phyloP scores from a whole-genome alignment of 2,888 invertebrate genomes.

The Drosophila austrosaltans region DNA sequence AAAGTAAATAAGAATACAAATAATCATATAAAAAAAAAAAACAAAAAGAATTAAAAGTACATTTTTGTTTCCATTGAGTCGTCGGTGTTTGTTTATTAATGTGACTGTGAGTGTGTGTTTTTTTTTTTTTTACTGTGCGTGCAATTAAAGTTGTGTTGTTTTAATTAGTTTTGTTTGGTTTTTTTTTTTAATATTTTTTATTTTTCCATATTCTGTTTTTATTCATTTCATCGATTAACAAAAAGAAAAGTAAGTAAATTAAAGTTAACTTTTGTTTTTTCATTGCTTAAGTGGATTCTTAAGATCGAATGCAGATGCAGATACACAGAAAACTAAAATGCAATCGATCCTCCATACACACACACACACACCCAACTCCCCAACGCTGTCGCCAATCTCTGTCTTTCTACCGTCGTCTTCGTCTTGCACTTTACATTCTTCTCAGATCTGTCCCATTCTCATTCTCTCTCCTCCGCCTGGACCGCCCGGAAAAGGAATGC shows the following conservation, averaged over 20 bases:
- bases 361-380: neutral
- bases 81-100: neutral
- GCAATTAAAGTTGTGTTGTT: slow-evolving; percentile 26
- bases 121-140: slow-evolving; percentile 17
- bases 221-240: neutral
- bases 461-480: slow-evolving; percentile 25
- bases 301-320: slow-evolving; percentile 2
- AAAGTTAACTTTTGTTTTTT: neutral
- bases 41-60: slow-evolving; percentile 7
- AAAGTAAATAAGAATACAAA: slow-evolving; percentile 15
- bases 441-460: slow-evolving; percentile 15
- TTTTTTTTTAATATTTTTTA: slow-evolving; percentile 14
- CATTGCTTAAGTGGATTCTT: neutral
- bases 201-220: slow-evolving; percentile 5
- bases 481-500: slow-evolving; percentile 20
- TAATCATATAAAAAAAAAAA: slow-evolving; percentile 11
- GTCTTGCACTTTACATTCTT: neutral
- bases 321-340: slow-evolving; percentile 11
- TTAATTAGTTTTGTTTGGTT: slow-evolving; percentile 23
- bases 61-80: slow-evolving; percentile 11
- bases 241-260: slow-evolving; percentile 15
- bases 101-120: slow-evolving; percentile 1
- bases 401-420: slow-evolving; percentile 20
- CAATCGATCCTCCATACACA: slow-evolving; percentile 6
- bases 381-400: slow-evolving; percentile 4